phyloP scores from a whole-genome alignment of 2,888 invertebrate genomes.

The Hecatera dysodea region DNA sequence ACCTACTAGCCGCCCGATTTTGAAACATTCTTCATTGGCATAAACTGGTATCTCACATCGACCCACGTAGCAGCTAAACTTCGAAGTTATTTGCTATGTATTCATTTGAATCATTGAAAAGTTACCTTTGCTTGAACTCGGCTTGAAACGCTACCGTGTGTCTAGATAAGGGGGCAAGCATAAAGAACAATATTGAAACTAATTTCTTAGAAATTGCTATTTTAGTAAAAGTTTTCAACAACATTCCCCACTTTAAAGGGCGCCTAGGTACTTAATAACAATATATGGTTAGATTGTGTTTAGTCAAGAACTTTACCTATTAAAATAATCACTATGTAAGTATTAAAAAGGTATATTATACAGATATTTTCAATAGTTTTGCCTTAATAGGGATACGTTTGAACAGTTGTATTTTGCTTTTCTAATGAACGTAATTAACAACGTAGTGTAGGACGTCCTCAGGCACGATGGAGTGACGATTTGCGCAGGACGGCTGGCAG shows the following conservation, averaged over 20 bases:
- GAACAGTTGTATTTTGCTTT: no score
- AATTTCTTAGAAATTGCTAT: constrained; percentile 19
- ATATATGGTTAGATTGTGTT: neutral
- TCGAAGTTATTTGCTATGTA: neutral
- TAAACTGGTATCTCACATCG: constrained; percentile 10
- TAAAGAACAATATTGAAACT: constrained; percentile 3
- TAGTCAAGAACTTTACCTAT: neutral
- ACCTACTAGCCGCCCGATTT: neutral
- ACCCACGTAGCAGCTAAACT: constrained; percentile 8
- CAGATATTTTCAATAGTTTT: no score
- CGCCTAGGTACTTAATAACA: neutral
- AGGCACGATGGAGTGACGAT: no score
- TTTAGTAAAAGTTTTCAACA: neutral
- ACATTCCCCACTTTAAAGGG: neutral
- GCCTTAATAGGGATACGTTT: no score
- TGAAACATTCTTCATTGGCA: no score
- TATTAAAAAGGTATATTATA: no score
- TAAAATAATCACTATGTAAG: neutral
- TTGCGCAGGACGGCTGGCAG: no score
- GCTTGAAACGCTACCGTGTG: no score
- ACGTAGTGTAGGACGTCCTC: no score
- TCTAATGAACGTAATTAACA: no score
- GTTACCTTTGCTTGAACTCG: no score
- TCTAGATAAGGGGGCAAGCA: neutral
- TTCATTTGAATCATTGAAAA: constrained; percentile 14